Evolutionary conservation across 2,797 vertebrate species (phyloP).

Genomic region (Sebastes hubbsi): DNA sequence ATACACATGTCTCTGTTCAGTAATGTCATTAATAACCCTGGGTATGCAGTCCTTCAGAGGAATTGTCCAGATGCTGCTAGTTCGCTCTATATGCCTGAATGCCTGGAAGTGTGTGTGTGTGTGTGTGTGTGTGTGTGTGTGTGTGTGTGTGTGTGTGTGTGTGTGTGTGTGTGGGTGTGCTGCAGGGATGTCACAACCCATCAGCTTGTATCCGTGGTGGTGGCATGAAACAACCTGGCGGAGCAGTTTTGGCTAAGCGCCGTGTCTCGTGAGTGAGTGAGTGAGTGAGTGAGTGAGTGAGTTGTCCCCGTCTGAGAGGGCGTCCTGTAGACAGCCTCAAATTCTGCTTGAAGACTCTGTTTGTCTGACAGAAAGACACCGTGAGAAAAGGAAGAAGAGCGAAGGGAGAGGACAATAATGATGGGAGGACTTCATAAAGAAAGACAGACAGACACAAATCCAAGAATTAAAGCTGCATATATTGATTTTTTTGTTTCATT

Average conservation of each 20-base stretch:
- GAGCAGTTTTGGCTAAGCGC: neutral
- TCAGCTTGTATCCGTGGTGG: neutral
- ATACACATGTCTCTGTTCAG: constrained; percentile 8
- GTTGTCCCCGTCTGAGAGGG: neutral
- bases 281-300: neutral
- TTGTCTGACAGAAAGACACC: neutral
- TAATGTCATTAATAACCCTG: constrained; percentile 48
- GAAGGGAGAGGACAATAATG: neutral
- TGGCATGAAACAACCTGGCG: neutral
- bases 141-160: neutral
- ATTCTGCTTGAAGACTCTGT: neutral
- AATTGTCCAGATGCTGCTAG: constrained; percentile 24
- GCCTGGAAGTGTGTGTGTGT: neutral
- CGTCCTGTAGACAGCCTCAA: neutral
- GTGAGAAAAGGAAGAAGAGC: neutral
- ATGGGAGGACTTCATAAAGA: neutral
- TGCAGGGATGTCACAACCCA: neutral
- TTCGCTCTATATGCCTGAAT: neutral
- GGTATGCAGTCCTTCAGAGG: constrained; percentile 22
- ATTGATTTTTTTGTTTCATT: neutral
- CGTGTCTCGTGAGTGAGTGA: neutral
- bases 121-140: neutral
- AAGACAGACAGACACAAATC: neutral
- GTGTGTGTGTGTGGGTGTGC: neutral
- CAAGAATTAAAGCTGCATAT: neutral